phyloP scores from a whole-genome alignment of 1,140 invertebrate species.

The Pseudomyrmex flavicornis region DNA sequence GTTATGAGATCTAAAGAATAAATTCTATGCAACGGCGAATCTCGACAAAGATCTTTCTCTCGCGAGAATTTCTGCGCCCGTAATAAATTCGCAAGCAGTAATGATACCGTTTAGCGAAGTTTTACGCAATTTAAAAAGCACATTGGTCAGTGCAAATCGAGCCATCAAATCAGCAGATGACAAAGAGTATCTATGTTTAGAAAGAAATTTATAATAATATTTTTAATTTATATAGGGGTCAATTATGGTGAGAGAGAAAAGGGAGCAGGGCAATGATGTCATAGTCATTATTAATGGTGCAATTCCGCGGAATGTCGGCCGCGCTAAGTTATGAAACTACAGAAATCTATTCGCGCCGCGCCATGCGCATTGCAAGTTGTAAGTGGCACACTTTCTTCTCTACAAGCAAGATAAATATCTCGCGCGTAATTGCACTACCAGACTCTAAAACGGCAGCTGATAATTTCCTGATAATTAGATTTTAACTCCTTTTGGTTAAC shows the following conservation, averaged over 20 bases:
- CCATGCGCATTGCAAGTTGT: constrained; percentile 53
- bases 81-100: constrained; percentile 54
- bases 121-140: constrained; percentile 60
- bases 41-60: constrained; percentile 47
- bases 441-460: constrained; percentile 63
- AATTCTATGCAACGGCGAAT: constrained; percentile 39
- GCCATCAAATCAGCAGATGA: constrained; percentile 49
- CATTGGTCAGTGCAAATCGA: constrained; percentile 41
- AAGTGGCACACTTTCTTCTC: constrained; percentile 72
- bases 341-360: constrained; percentile 76
- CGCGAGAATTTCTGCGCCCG: constrained; percentile 47
- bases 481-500: neutral
- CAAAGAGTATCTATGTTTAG: constrained; percentile 41
- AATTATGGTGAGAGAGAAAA: constrained; percentile 59
- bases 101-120: constrained; percentile 52
- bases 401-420: constrained; percentile 67
- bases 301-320: constrained; percentile 80
- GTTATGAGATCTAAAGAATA: constrained; percentile 19
- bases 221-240: constrained; percentile 68
- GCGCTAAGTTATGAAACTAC: constrained; percentile 80
- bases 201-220: constrained; percentile 60
- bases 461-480: constrained; percentile 58
- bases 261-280: constrained; percentile 71
- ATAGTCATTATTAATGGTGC: constrained; percentile 80
- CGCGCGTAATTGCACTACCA: constrained; percentile 63